Conservation (phyloP, 2,888 invertebrate species). For the Papilio gigon region DNA sequence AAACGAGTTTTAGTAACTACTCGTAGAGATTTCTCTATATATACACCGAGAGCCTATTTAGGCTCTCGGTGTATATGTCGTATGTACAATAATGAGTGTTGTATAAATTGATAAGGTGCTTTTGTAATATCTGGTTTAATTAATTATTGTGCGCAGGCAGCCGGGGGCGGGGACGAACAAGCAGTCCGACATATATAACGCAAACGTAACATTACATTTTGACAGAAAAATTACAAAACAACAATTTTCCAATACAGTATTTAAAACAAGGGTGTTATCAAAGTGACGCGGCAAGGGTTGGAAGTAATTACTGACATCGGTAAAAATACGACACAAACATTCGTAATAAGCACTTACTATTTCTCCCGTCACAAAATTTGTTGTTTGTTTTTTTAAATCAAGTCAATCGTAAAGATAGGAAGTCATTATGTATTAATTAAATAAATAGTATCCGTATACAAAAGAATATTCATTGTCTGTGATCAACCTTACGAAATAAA, state of each 20-base stretch:
- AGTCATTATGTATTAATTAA: not conserved
- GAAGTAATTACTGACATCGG: slow-evolving; percentile 1
- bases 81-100: not conserved
- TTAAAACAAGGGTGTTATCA: slow-evolving; percentile 15
- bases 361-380: not conserved
- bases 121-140: not conserved
- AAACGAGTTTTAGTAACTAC: not conserved
- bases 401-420: not conserved
- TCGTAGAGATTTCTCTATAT: too few species aligned
- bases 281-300: slow-evolving; percentile 11
- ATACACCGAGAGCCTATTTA: too few species aligned
- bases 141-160: too few species aligned
- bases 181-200: not conserved
- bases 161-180: not conserved
- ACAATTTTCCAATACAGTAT: not conserved
- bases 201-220: slow-evolving; percentile 20
- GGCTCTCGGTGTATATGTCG: too few species aligned
- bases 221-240: slow-evolving; percentile 10
- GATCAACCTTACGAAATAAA: too few species aligned
- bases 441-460: too few species aligned
- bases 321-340: slow-evolving; percentile 3
- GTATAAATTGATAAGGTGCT: not conserved
- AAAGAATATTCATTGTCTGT: too few species aligned
- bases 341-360: slow-evolving; percentile 11
- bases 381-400: not conserved